These are phyloP conservation scores for Seriola rivoliana DNA, from an alignment of 2,113 vertebrate genomes.

Conservation along the genomic window DNA sequence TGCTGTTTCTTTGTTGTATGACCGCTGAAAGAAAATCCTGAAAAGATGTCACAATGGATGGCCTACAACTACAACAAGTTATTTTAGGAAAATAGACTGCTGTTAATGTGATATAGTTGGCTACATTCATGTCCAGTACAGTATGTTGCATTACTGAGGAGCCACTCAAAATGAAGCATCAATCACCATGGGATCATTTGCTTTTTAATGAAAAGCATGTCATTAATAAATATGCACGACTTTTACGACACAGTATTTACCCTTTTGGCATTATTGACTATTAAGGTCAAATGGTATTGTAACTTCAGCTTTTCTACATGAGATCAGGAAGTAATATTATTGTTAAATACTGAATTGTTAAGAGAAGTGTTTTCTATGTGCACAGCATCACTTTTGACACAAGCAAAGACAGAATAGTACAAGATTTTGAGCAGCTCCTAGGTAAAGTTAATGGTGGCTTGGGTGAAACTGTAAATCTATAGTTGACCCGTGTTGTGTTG, in stretches of 20 bases:
- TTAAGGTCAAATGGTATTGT: conserved; percentile 41
- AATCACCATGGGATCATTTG: conserved; percentile 17
- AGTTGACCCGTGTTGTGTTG: conserved; percentile 53
- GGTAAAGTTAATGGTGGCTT: conserved; percentile 43
- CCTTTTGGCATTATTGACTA: conserved; percentile 31
- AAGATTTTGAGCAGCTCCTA: conserved; percentile 67
- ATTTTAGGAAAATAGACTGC: conserved; percentile 59
- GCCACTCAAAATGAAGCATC: conserved; percentile 68
- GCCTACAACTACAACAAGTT: conserved; percentile 35
- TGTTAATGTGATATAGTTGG: conserved; percentile 59
- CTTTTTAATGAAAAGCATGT: conserved; percentile 46
- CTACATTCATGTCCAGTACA: conserved; percentile 80
- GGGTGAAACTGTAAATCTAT: conserved; percentile 56
- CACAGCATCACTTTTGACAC: conserved; percentile 22
- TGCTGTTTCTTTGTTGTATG: conserved; percentile 35
- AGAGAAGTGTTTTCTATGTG: conserved; percentile 31
- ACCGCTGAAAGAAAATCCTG: conserved; percentile 39
- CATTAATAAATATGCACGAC: conserved; percentile 63
- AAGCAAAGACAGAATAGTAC: conserved; percentile 39
- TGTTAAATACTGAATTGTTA: conserved; percentile 25
- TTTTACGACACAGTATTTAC: conserved; percentile 35
- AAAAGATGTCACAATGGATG: conserved; percentile 35
- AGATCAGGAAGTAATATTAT: conserved; percentile 14
- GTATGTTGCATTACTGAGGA: conserved; percentile 66
- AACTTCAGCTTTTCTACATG: conserved; percentile 2